Evolutionary conservation across 2,888 invertebrate genomes (phyloP), one percentile per base, ranked within the genome.

Genomic region (Molorchus minor): DNA sequence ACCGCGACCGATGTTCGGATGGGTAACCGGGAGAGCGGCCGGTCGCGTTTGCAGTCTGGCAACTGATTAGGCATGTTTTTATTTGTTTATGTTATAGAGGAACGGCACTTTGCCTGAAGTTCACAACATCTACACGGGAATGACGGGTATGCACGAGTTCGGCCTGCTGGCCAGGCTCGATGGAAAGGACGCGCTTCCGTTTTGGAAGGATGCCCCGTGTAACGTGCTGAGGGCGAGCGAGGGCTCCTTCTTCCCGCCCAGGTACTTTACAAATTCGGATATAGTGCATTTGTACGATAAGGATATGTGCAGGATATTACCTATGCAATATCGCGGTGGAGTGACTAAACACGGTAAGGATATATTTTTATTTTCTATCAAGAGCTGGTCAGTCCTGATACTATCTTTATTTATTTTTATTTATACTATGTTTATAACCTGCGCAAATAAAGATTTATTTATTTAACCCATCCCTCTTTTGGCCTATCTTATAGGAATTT

Each of bases 181-280:
- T 71, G 93, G 93, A 0, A 67, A 89, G 69, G 88, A 91, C 74
- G 87, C 85, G 49, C 81, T 93, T 46, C 91, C 92, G 0, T 90
- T 88, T 69, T 93, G 93, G 93, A 82, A 84, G 2, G 85, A 87
- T 0, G 77, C 84, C 1, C 93, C 93, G 1, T 94, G 93, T 77
- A 91, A 87, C n/a, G 83, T 85, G 67, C 83, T 90, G 47, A 81
- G 84, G 46, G 90, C 88, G 7, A 89, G 89, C 0, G 90, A 91
- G 82, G 93, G 93, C 0, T 93, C 93, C 0, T 92, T 94, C 80
- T 94, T 93, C 75, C 93, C 93, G 0, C 93, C 93, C 0, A 84
- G 92, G 0, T 85, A 89, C 29, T 82, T 86, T 59, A 91, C 91
- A 13, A 78, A 78, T 43, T 82, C 86, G 0, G 88, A 93, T 74